Evolutionary conservation across 1,140 invertebrate genomes (phyloP).

Genomic region (Bacillus rossius): DNA sequence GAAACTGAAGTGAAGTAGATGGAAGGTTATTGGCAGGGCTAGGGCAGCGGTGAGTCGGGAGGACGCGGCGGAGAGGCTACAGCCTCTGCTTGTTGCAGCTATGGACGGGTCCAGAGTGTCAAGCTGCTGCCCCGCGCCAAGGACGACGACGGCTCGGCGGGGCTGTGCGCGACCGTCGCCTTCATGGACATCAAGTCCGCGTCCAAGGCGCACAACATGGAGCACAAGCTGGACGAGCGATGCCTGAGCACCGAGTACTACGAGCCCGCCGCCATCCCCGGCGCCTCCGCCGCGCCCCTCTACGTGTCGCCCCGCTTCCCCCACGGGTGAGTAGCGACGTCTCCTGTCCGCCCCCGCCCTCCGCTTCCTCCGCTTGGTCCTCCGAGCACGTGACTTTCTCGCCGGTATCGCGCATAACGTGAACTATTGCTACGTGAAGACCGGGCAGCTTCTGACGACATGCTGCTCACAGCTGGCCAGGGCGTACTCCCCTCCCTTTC

Average conservation of each 20-base stretch:
- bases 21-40: too few species aligned
- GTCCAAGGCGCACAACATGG: conserved; percentile 84
- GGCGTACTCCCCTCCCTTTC: too few species aligned
- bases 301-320: conserved; percentile 17
- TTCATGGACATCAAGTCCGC: conserved; percentile 97
- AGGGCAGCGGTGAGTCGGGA: too few species aligned
- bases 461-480: too few species aligned
- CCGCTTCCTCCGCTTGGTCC: neutral
- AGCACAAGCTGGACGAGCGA: conserved; percentile 82
- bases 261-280: conserved; percentile 72
- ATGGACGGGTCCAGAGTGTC: conserved; percentile 95
- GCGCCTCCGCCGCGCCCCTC: conserved; percentile 34
- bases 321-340: conserved; percentile 4
- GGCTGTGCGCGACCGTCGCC: conserved; percentile 75
- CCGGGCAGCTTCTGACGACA: too few species aligned
- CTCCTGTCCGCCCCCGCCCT: neutral
- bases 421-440: too few species aligned
- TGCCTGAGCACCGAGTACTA: conserved; percentile 89
- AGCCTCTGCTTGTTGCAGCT: conserved; percentile 53
- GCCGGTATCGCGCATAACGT: too few species aligned
- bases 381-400: too few species aligned
- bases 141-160: conserved; percentile 55
- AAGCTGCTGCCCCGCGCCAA: conserved; percentile 66
- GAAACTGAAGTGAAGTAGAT: too few species aligned
- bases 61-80: too few species aligned